Conservation (phyloP, 2,888 invertebrate genomes). For the Hydrotaea diabolus region DNA sequence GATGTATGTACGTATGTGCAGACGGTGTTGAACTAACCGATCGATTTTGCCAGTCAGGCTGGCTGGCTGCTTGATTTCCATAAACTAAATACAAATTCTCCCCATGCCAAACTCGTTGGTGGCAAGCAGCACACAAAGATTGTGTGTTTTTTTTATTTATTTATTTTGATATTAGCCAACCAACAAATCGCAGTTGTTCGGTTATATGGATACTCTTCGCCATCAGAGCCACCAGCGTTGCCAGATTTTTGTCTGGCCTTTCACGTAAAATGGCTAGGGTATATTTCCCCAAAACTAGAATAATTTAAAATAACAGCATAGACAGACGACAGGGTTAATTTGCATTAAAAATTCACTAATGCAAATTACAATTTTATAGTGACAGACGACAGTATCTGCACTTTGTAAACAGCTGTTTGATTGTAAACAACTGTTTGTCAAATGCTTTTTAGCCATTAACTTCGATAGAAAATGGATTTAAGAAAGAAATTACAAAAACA, state of each 20-base stretch:
- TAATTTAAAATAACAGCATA: no score
- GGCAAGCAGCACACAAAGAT: background rate
- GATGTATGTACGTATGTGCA: background rate
- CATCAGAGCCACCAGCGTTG: background rate
- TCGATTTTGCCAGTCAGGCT: background rate
- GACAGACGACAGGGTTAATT: no score
- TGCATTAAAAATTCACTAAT: no score
- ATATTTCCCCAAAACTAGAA: no score
- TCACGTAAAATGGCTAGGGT: no score
- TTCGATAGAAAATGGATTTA: no score
- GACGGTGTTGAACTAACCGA: slow-evolving; percentile 16
- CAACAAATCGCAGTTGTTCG: slow-evolving; percentile 15
- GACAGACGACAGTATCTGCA: no score
- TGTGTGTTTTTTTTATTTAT: background rate
- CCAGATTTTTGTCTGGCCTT: background rate
- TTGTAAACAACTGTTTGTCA: no score
- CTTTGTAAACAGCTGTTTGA: no score
- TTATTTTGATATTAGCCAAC: slow-evolving; percentile 26
- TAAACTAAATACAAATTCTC: slow-evolving; percentile 50
- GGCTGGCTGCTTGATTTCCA: slow-evolving; percentile 25
- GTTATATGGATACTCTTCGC: background rate
- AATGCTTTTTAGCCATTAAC: no score
- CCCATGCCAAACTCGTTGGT: slow-evolving; percentile 43
- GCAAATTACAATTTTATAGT: no score
- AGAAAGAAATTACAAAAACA: no score